Base-by-base conservation (phyloP, 1,140 invertebrate species). In the Tetramorium parvispinum region DNA sequence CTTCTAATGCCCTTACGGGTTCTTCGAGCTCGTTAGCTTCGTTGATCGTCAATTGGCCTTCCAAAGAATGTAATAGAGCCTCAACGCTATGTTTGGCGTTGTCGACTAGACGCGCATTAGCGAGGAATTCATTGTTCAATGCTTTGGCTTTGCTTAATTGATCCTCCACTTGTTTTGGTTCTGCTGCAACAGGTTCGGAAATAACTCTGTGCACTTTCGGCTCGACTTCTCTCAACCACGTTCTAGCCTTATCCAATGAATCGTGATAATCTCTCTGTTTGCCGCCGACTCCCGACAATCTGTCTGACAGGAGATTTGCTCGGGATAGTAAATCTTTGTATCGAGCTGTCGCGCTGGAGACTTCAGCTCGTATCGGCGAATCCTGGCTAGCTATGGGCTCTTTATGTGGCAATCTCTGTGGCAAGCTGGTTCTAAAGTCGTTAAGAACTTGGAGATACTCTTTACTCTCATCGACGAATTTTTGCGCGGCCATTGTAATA, bases 401-500 rank as follows among this genome's bases (percentile, higher is more conserved):
- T 75, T 98, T 96, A 93, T 98, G 97, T 2, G 97, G 96, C 85
- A 98, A 94, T 40, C 98, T 96, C 59, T 98, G 97, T 1, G 98
- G 98, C 66, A 98, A 93, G 57, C 96, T 96, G 1, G 97, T 98
- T 61, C 98, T 96, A 95, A 98, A 98, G 76, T 98, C 97, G 93
- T 98, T 99, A 49, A 99, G 95, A 13, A 97, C 96, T 46, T 96
- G 96, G 2, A 98, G 95, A 94, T 98, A 98, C 87, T 98, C 98
- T 95, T 98, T 98, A 92, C 98, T 98, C 94, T 99, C 98, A 91
- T 99, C 98, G 53, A 98, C 96, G 94, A 99, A 99, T 94, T 99
- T 99, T 95, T 99, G 98, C 0, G 98, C 98, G 0, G 98, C 97
- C 97, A 99, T 99, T 1, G 98, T 98, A 81, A 99, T 98, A 93